Base-by-base conservation (phyloP, 1,140 invertebrate genomes). In the Hetaerina americana region DNA sequence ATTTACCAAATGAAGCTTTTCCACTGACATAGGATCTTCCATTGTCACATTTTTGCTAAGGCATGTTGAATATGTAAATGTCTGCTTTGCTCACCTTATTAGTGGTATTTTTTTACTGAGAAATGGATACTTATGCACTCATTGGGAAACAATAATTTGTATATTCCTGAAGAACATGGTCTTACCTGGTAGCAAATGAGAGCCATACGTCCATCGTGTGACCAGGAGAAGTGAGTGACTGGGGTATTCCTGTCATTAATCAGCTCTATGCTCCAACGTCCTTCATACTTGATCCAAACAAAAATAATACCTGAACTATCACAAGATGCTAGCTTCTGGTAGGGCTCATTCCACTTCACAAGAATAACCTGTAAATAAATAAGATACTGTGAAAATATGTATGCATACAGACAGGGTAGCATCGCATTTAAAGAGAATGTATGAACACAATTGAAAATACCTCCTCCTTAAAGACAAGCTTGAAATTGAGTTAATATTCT, bases 201-300 rank as follows among this genome's bases (percentile, higher is more conserved):
- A 0, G 97, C 97, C 93, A 98, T 97, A 68, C 95, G 86, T 12
- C 97, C 97, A 83, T 98, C 96, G 79, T 99, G 96, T 0, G 94
- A 97, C 97, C 97, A 99, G 26, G 93, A 93, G 83, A 99, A 98
- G 82, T 98, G 94, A 24, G 92, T 94, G 27, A 98, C 96, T 66
- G 96, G 94, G 0, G 94, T 97, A 77, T 92, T 97, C 26, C 97
- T 85, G 82, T 99, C 97, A 80, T 99, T 99, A 77, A 99, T 98
- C 70, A 99, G 85, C 83, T 99, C 97, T 75, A 99, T 98, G 72
- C 95, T 98, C 97, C 97, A 99, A 15, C 96, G 86, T 6, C 96
- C 96, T 80, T 99, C 97, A 80, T 98, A 98, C 79, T 98, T 98
- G 75, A 98, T 98, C 97, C 97, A 99, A 5, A 99, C 95, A 81